These are phyloP conservation scores for Osmoderma eremita DNA, from an alignment of 2,888 invertebrate species.

Conservation along the genomic window DNA sequence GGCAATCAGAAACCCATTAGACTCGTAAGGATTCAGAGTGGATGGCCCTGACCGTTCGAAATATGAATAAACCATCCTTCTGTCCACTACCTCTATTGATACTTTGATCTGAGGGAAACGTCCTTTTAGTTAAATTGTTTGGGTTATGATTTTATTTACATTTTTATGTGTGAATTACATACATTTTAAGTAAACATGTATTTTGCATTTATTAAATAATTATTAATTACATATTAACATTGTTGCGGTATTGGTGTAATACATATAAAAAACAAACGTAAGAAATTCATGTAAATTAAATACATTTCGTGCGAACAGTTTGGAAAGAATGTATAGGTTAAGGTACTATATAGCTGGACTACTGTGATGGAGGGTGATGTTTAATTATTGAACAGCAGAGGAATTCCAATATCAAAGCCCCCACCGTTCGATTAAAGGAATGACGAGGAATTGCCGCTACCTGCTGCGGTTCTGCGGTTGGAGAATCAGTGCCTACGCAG, in stretches of 20 bases:
- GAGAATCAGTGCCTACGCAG: constrained; percentile 10
- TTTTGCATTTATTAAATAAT: no score
- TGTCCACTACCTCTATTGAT: constrained; percentile 45
- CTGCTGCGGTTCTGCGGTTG: constrained; percentile 27
- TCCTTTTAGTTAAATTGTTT: constrained; percentile 27
- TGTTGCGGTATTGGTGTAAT: no score
- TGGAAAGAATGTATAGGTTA: constrained; percentile 28
- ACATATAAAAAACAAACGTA: no score
- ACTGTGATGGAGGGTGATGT: constrained; percentile 50
- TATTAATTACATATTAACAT: no score
- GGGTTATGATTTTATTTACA: constrained; percentile 18
- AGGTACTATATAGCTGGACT: constrained; percentile 44
- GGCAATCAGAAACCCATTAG: constrained; percentile 61
- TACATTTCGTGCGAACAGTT: constrained; percentile 30
- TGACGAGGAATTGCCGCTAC: constrained; percentile 42
- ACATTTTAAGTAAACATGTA: no score
- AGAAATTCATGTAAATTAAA: no score
- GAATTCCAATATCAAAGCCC: constrained; percentile 57
- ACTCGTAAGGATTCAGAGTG: constrained; percentile 56
- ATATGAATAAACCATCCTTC: constrained; percentile 49
- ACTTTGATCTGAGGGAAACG: constrained; percentile 38
- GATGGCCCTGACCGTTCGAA: constrained; percentile 57
- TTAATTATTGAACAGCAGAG: constrained; percentile 56
- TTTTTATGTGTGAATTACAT: not conserved
- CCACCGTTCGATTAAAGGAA: constrained; percentile 42